Percentiles rank a stretch among this genome's conserved stretches.
These are phyloP conservation scores for Echinarachnius parma DNA, from an alignment of 53 echinoderm and acorn worm species.

Conservation along the genomic window DNA sequence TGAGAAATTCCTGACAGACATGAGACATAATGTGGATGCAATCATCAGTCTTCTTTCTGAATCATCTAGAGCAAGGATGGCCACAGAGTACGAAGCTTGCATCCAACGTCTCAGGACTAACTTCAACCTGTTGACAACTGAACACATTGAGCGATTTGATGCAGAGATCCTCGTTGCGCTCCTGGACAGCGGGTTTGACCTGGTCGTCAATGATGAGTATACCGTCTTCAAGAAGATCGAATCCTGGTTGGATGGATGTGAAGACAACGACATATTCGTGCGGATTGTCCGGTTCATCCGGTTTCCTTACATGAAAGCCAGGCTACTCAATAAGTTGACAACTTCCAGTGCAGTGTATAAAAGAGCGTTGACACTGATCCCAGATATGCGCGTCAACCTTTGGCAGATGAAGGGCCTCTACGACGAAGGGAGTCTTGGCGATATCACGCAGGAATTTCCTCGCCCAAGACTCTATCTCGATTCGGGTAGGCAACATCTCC, in stretches of 20 bases:
- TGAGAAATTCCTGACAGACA: constrained; percentile 32
- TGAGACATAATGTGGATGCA: neutral
- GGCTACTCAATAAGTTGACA: too few relatives aligned
- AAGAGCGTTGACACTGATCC: constrained; percentile 1
- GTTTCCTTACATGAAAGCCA: constrained; percentile 54
- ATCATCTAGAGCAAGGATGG: neutral
- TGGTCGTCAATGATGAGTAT: constrained; percentile 26
- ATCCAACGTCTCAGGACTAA: neutral
- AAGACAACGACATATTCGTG: neutral
- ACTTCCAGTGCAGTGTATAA: neutral
- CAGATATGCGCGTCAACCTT: neutral
- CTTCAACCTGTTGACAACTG: constrained; percentile 1
- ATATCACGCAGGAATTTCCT: constrained; percentile 10
- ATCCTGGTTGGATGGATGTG: constrained; percentile 18
- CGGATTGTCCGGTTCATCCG: constrained; percentile 43
- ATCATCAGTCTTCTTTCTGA: neutral
- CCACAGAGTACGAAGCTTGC: neutral
- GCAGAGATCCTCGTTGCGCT: neutral
- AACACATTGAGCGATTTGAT: constrained; percentile 7
- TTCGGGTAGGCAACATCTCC: too few relatives aligned
- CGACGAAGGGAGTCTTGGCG: neutral
- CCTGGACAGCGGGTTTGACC: constrained; percentile 13
- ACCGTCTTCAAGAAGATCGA: constrained; percentile 31
- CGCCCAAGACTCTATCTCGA: constrained; percentile 13
- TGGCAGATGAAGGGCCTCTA: constrained; percentile 20